A percentile compares a stretch with the other conserved stretches of the same genome.
phyloP scores from a whole-genome alignment of 2,113 vertebrate species.

The Albula glossodonta region DNA sequence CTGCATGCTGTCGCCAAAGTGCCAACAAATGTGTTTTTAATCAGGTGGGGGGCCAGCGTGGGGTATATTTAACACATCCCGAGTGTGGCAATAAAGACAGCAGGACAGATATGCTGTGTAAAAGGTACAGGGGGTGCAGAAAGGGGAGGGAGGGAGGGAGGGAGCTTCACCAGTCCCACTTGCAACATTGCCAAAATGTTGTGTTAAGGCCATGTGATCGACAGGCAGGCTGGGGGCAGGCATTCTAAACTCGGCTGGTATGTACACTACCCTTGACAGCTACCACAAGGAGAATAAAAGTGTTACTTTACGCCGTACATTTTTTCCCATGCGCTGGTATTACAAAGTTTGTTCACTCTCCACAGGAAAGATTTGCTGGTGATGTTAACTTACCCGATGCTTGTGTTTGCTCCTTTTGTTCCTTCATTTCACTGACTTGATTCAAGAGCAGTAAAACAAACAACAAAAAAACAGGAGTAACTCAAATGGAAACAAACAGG shows the following conservation, averaged over 20 bases:
- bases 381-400: not conserved
- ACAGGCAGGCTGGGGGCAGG: not conserved
- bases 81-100: constrained; percentile 29
- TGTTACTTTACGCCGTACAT: not conserved
- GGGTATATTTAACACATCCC: constrained; percentile 46
- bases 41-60: constrained; percentile 27
- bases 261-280: not conserved
- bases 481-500: constrained; percentile 4
- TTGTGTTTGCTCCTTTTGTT: not conserved
- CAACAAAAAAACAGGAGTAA: not conserved
- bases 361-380: constrained; percentile 1
- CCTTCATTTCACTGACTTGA: not conserved
- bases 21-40: constrained; percentile 43
- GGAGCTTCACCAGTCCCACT: not conserved
- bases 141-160: not conserved
- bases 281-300: not conserved
- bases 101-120: not conserved
- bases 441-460: not conserved
- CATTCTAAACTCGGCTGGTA: not conserved
- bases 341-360: constrained; percentile 17
- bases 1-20: constrained; percentile 23
- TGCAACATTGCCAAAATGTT: constrained; percentile 12
- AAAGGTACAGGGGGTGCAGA: not conserved
- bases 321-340: not conserved
- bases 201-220: not conserved